phyloP scores from a whole-genome alignment of 1,140 invertebrate species.

The Drosophila orena region DNA sequence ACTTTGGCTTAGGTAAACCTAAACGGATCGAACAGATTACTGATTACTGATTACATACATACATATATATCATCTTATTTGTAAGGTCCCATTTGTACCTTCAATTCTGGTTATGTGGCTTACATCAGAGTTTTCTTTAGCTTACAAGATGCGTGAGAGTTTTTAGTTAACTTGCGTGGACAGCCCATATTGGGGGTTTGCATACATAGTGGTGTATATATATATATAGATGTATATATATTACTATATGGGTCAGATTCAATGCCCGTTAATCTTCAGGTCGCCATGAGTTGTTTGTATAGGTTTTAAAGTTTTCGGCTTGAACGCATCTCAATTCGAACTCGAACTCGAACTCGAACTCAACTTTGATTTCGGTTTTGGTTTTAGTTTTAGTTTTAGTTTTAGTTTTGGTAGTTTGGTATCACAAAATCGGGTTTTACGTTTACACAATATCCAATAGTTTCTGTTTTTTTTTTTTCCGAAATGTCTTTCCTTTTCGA shows the following conservation, averaged over 20 bases:
- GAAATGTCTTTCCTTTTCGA: constrained; percentile 16
- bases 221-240: constrained; percentile 16
- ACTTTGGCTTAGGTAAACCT: constrained; percentile 6
- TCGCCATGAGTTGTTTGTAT: constrained; percentile 65
- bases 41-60: background rate
- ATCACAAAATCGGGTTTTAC: constrained; percentile 47
- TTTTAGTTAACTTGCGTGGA: constrained; percentile 55
- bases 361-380: constrained; percentile 21
- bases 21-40: constrained; percentile 1
- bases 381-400: constrained; percentile 10
- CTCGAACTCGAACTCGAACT: constrained; percentile 8
- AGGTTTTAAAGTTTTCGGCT: constrained; percentile 21
- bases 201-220: constrained; percentile 26
- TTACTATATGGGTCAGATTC: constrained; percentile 22
- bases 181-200: constrained; percentile 35
- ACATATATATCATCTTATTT: background rate
- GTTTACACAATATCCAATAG: constrained; percentile 36
- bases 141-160: constrained; percentile 11
- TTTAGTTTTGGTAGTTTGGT: constrained; percentile 44
- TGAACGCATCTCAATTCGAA: constrained; percentile 38
- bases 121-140: constrained; percentile 9
- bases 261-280: constrained; percentile 55
- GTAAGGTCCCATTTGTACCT: background rate
- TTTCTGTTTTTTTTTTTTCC: constrained; percentile 17
- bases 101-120: constrained; percentile 1